These are phyloP conservation scores for Tetranychus cinnabarinus DNA, from an alignment of 1,140 invertebrate species.

Conservation along the genomic window DNA sequence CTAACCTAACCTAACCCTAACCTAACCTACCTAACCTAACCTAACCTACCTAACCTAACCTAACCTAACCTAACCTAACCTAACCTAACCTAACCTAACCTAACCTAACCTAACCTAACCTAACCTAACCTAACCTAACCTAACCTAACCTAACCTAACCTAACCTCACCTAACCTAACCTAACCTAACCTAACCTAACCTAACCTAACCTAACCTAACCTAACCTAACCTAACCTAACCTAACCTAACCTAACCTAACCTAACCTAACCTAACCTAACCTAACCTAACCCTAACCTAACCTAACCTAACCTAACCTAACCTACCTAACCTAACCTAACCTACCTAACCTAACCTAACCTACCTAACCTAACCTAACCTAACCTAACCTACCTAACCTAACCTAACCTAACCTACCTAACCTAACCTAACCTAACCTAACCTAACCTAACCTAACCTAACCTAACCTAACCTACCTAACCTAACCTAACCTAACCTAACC, in stretches of 20 bases:
- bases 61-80: conserved; percentile 16
- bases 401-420: too few relatives aligned
- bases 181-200: conserved; percentile 15
- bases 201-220: conserved; percentile 13
- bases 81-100: conserved; percentile 14
- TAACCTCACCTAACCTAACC: conserved; percentile 19
- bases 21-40: too few relatives aligned
- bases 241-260: conserved; percentile 13
- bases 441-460: too few relatives aligned
- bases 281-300: conserved; percentile 9
- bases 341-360: too few relatives aligned
- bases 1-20: conserved; percentile 12
- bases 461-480: too few relatives aligned
- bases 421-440: too few relatives aligned
- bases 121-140: conserved; percentile 19
- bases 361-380: too few relatives aligned
- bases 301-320: too few relatives aligned
- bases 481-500: too few relatives aligned
- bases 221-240: conserved; percentile 8
- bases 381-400: too few relatives aligned
- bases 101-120: conserved; percentile 17
- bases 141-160: conserved; percentile 15
- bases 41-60: too few relatives aligned
- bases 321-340: too few relatives aligned
- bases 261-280: conserved; percentile 12